These are phyloP conservation scores for Heliconius hermathena DNA, from an alignment of 1,140 invertebrate genomes.

Conservation along the genomic window DNA sequence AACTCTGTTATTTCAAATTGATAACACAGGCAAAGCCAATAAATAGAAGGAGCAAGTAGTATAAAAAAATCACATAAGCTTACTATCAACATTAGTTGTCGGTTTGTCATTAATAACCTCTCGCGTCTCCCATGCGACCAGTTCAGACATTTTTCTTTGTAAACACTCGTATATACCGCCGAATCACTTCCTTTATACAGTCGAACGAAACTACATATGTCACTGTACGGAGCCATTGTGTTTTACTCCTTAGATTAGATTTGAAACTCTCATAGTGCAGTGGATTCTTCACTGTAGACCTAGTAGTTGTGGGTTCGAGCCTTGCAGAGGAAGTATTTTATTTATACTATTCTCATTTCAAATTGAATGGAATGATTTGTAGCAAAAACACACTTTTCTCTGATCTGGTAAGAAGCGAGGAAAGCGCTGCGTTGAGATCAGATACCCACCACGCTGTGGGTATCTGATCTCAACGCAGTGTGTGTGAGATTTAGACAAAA, in stretches of 20 bases:
- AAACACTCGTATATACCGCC: slow-evolving; percentile 25
- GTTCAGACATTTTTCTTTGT: slow-evolving; percentile 31
- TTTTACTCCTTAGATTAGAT: neutral
- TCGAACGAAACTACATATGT: slow-evolving; percentile 26
- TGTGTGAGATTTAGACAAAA: too few relatives aligned
- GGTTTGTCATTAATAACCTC: slow-evolving; percentile 24
- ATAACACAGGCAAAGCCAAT: too few relatives aligned
- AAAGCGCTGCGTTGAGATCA: neutral
- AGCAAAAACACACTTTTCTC: too few relatives aligned
- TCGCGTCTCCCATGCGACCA: slow-evolving; percentile 24
- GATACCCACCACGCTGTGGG: neutral
- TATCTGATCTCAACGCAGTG: too few relatives aligned
- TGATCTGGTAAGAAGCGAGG: too few relatives aligned
- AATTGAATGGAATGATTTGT: too few relatives aligned
- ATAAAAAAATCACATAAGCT: neutral
- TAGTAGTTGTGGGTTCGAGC: neutral
- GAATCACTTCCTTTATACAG: slow-evolving; percentile 27
- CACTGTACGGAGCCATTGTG: slow-evolving; percentile 13
- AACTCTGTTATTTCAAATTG: too few relatives aligned
- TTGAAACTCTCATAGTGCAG: neutral
- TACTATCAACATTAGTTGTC: slow-evolving; percentile 11
- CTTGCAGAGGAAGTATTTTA: neutral
- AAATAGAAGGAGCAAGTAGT: neutral
- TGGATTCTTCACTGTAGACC: neutral
- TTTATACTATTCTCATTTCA: neutral